Conservation (phyloP, 1,140 invertebrate genomes). For the Drosophila nebulosa region DNA sequence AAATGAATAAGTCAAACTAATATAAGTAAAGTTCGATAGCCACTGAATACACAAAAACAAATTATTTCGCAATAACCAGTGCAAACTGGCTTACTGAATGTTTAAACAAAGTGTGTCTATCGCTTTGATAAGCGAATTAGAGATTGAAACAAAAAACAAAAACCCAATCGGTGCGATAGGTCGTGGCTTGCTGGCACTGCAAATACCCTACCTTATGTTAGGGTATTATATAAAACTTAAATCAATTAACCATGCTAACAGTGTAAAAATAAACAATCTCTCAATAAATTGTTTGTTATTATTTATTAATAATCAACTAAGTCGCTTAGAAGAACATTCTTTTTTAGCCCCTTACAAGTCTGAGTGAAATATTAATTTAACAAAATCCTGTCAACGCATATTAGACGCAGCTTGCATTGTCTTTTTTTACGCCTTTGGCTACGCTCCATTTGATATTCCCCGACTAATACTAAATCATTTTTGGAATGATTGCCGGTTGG, state of each 20-base stretch:
- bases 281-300: too few species aligned
- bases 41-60: background rate
- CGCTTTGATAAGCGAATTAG: conserved; percentile 7
- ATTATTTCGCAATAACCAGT: background rate
- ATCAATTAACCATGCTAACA: background rate
- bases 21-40: background rate
- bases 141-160: background rate
- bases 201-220: background rate
- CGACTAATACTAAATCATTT: too few species aligned
- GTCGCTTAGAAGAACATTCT: too few species aligned
- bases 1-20: background rate
- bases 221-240: background rate
- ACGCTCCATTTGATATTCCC: too few species aligned
- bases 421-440: too few species aligned
- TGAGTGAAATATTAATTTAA: too few species aligned
- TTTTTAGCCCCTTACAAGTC: too few species aligned
- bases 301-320: too few species aligned
- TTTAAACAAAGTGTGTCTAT: background rate
- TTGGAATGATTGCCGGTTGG: too few species aligned
- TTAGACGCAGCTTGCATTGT: too few species aligned
- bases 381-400: too few species aligned
- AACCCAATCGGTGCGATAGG: background rate
- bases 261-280: too few species aligned
- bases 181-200: background rate
- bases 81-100: background rate